Percentiles rank a stretch among this genome's conserved stretches.
phyloP scores from a whole-genome alignment of 1,140 invertebrate genomes.

The Araneus ventricosus region DNA sequence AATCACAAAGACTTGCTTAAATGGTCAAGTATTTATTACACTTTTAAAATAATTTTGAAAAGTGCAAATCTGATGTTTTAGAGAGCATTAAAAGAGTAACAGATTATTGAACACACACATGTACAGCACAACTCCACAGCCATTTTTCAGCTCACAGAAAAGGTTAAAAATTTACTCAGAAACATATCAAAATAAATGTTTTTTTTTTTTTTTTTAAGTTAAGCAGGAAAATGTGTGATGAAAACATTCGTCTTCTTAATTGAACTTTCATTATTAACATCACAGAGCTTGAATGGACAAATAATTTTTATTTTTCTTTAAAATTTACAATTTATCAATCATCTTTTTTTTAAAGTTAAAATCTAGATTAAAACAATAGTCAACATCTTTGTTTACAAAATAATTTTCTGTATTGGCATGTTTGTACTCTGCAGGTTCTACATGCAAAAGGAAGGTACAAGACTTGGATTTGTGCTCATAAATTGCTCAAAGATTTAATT shows the following conservation, averaged over 20 bases:
- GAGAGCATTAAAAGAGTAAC: no score
- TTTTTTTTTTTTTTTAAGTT: background rate
- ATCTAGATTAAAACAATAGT: slow-evolving; percentile 62
- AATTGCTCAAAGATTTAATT: background rate
- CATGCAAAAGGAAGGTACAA: background rate
- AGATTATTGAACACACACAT: no score
- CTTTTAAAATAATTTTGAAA: no score
- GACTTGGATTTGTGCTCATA: slow-evolving; percentile 3
- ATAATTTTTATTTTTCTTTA: slow-evolving; percentile 16
- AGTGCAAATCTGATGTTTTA: no score
- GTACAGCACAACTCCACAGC: background rate
- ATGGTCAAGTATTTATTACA: no score
- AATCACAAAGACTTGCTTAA: no score
- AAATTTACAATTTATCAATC: slow-evolving; percentile 47
- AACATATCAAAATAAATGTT: slow-evolving; percentile 7
- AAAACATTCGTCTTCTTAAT: slow-evolving; percentile 15
- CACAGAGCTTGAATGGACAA: slow-evolving; percentile 61
- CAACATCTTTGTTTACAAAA: slow-evolving; percentile 60
- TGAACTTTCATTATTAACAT: slow-evolving; percentile 32
- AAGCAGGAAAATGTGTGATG: slow-evolving; percentile 13
- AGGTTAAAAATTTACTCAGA: slow-evolving; percentile 30
- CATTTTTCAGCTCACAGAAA: background rate
- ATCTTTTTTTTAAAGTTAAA: slow-evolving; percentile 23
- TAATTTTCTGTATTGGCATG: slow-evolving; percentile 66
- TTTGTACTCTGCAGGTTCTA: slow-evolving; percentile 70